These are phyloP conservation scores for Amphimallon solstitiale DNA, from an alignment of 2,888 invertebrate genomes.

Conservation along the genomic window DNA sequence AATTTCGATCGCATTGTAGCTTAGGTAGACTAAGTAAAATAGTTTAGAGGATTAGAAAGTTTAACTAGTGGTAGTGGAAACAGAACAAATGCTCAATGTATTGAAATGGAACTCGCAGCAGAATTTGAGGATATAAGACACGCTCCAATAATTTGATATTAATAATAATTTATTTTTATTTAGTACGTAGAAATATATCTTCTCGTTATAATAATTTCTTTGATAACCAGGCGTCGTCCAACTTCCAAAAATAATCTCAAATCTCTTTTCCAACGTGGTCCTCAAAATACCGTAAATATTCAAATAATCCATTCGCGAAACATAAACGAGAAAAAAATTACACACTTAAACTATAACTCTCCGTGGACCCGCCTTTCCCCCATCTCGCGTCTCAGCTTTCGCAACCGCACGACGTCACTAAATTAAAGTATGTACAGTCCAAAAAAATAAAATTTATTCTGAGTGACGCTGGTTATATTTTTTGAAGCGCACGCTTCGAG, in stretches of 20 bases:
- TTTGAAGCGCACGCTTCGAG: constrained; percentile 2
- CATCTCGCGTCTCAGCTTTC: constrained; percentile 2
- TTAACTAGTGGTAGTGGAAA: too few relatives aligned
- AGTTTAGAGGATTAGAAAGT: too few relatives aligned
- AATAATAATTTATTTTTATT: too few relatives aligned
- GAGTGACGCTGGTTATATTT: constrained; percentile 24
- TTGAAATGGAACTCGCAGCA: too few relatives aligned
- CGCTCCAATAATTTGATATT: too few relatives aligned
- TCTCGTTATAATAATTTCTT: too few relatives aligned
- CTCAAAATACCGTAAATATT: constrained; percentile 13
- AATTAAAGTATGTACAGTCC: constrained; percentile 21
- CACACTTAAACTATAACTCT: constrained; percentile 22
- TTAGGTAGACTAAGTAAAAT: too few relatives aligned
- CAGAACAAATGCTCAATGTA: too few relatives aligned
- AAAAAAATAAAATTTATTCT: constrained; percentile 21
- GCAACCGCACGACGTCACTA: constrained; percentile 8
- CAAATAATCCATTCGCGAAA: constrained; percentile 18
- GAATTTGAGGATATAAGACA: too few relatives aligned
- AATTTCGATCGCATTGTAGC: too few relatives aligned
- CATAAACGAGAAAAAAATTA: constrained; percentile 27
- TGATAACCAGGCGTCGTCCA: not conserved
- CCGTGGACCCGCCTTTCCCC: not conserved
- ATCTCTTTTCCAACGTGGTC: constrained; percentile 1
- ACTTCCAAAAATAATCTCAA: not conserved
- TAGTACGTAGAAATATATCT: too few relatives aligned